Evolutionary conservation across 1,140 invertebrate genomes (phyloP), one percentile per base, ranked within the genome.

Genomic region (Armadillidium nasatum): DNA sequence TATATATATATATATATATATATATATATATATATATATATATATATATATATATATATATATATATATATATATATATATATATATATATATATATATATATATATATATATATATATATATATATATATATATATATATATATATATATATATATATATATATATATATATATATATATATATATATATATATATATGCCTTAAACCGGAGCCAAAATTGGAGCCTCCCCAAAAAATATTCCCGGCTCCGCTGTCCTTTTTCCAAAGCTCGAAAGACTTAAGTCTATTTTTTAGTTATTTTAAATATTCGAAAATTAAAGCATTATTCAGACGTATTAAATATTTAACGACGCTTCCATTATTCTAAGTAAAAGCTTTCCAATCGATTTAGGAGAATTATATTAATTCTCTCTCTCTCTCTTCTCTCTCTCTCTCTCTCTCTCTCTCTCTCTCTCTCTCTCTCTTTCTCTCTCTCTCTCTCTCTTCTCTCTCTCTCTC

Each of bases 101-200:
- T 66, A 66, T 66, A 66, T 66, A 66, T 66, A 66, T 66, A 66
- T 66, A 66, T 66, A 66, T 66, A 66, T 66, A 66, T 66, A 66
- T 66, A 66, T 66, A 66, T 66, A 66, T 66, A 66, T 66, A 21
- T 66, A 66, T 66, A 66, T 66, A 66, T 66, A 66, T 66, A 66
- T 66, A 66, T 66, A 66, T 66, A 66, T 66, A 66, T 66, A 15
- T 67, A n/a, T 68, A 15, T 68, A 68, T 68, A 15, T 68, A 68
- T 68, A 68, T 23, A 68, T n/a, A 68, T 68, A 68, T 68, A 68
- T 68, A 68, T 68, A 15, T n/a, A 15, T 68, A 15, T 68, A 68
- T 68, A 68, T 68, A 68, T 13, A 68, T 68, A 68, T 68, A 13
- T 15, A 68, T 33, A 33, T 33, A 33, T 33, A 33, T 33, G n/a